Evolutionary conservation across 1,140 invertebrate genomes (phyloP), one percentile per base, ranked within the genome.

Genomic region (Cheumatopsyche charites): DNA sequence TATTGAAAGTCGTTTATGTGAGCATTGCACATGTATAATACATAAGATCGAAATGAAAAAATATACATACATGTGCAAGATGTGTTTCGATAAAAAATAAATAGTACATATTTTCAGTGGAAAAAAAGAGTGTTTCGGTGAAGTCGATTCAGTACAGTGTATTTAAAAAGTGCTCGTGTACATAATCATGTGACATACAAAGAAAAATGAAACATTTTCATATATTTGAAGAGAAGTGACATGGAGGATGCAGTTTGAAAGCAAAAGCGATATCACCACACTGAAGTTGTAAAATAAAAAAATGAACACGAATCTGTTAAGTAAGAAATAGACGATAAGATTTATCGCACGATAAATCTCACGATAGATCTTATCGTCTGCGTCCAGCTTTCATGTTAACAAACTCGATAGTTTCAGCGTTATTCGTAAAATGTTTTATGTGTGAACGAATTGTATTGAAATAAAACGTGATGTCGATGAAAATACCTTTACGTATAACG

Each of bases 161-260:
- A 49, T 49, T 5, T 49, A 19, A 49, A 42, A 63, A 42, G 62
- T 63, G 62, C 41, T 15, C 12, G 62, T 42, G 36, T 63, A 42
- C 17, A 15, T 21, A 4, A 55, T 55, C 17, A 58, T 58, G 23
- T 58, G 25, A 23, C 21, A 25, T 23, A 58, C 7, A 58, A 4
- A 55, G 1, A 55, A 63, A 41, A 58, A 58, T 5, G 21, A 23
- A 58, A 52, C 6, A 15, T 52, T 58, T 58, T n/a, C 13, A 49
- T 41, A 26, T 62, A 62, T 42, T 63, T 58, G 55, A 58, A 58
- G 55, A 36, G 36, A 55, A 25, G 41, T 68, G 41, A 47, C 47
- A 68, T 58, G 66, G 13, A 55, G 25, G 36, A 68, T 68, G 66
- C 66, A 55, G 25, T 68, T n/a, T 21, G 66, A 68, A 68, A 68